Evolutionary conservation across 2,113 vertebrate species (phyloP), one percentile per base, ranked within the genome.

Genomic region (Limnothrissa miodon): DNA sequence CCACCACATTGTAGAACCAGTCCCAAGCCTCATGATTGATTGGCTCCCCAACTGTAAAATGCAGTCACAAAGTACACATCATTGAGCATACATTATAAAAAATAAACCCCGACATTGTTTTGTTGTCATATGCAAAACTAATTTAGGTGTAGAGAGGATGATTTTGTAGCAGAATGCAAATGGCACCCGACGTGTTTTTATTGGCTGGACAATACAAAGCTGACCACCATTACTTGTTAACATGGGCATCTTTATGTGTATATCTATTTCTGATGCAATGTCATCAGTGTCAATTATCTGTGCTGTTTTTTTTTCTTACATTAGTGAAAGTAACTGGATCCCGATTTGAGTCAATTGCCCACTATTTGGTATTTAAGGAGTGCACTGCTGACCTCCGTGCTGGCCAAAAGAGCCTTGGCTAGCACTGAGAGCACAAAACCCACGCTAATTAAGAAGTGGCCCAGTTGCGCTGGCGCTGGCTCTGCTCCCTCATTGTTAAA

Each of bases 11-110:
- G 89, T 96, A 90, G 88, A 97, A 96, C 97, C 97, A 98, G 39
- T 97, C 94, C 97, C 97, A 99, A 4, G 97, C 97, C 89, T 99
- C 97, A 0, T 94, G 91, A 93, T 99, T 98, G 88, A 98, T 98
- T 74, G 97, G 97, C 81, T 98, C 97, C 83, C 97, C 97, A 87
- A 99, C 97, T 98, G 88, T 81, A 91, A 86, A 13, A 17, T 19
- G 36, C 66, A 70, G 87, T 80, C 87, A 87, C 90, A 82, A 39
- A 39, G 84, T n/a, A 78, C 25, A 81, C 29, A 62, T 36, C 17
- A 84, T 10, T 45, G 21, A 21, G 53, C 62, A 48, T 48, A 33
- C n/a, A 80, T 1, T 15, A 42, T 42, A 42, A 66, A 29, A 66
- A 6, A n/a, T n/a, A n/a, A 56, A 19, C 19, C 21, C 5, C 23